Percentiles rank a stretch among this genome's conserved stretches.
Conservation (phyloP, 2,113 vertebrate genomes). For the Formicarius rufipectus region DNA sequence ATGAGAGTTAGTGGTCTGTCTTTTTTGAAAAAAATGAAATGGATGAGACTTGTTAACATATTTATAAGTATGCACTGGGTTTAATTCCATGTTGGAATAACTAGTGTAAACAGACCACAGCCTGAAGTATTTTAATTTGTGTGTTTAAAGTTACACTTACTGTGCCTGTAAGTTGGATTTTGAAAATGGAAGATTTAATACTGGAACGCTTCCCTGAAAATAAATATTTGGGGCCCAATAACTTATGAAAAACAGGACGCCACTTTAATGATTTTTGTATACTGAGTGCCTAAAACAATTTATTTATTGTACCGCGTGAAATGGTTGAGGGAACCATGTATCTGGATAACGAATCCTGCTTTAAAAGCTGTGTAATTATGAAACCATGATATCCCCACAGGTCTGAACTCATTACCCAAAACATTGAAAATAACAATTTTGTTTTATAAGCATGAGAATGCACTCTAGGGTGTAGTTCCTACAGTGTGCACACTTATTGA, state of each 20-base stretch:
- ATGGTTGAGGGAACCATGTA: background rate
- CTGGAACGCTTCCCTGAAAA: constrained; percentile 57
- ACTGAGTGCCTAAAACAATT: constrained; percentile 9
- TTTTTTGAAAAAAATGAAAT: constrained; percentile 10
- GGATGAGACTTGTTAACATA: constrained; percentile 58
- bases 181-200: constrained; percentile 36
- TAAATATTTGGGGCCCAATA: constrained; percentile 44
- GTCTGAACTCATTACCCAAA: constrained; percentile 53
- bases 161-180: constrained; percentile 42
- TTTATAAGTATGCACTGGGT: constrained; percentile 45
- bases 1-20: constrained; percentile 38
- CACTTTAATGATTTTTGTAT: constrained; percentile 49
- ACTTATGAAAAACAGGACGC: constrained; percentile 46
- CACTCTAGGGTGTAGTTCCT: constrained; percentile 62
- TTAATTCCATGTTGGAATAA: constrained; percentile 56
- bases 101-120: constrained; percentile 55
- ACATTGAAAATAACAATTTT: constrained; percentile 47
- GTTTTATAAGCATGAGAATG: constrained; percentile 60
- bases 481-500: constrained; percentile 43
- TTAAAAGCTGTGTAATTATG: constrained; percentile 50
- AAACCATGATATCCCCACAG: constrained; percentile 26
- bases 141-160: constrained; percentile 58
- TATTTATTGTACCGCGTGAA: constrained; percentile 34
- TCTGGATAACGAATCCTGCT: constrained; percentile 7
- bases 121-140: constrained; percentile 61